These are phyloP conservation scores for Pteruthius melanotis DNA, from an alignment of 2,113 vertebrate genomes.

Conservation along the genomic window DNA sequence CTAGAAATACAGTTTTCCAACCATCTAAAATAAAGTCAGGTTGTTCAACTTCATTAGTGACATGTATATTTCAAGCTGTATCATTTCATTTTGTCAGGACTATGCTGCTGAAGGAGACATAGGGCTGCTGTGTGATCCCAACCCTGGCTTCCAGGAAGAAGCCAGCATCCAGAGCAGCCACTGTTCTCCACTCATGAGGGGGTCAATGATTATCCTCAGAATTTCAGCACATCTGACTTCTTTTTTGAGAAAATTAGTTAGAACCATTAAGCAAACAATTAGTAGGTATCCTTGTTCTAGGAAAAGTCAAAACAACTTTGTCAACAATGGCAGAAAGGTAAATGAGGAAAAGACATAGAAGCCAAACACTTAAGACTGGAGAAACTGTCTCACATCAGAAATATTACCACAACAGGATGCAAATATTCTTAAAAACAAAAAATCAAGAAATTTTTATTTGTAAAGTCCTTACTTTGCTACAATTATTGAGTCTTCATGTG, in stretches of 20 bases:
- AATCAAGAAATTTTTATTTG: background rate
- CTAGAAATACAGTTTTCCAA: background rate
- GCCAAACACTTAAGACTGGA: background rate
- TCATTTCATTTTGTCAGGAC: background rate
- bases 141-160: background rate
- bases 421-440: background rate
- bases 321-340: background rate
- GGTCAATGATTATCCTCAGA: background rate
- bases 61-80: background rate
- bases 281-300: background rate
- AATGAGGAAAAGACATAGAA: background rate
- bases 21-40: background rate
- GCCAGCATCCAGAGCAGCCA: background rate
- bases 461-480: conserved; percentile 78
- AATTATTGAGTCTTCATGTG: conserved; percentile 86
- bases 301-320: background rate
- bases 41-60: background rate
- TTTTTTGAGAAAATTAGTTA: background rate
- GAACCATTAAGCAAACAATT: background rate
- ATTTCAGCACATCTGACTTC: background rate
- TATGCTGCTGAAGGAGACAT: background rate
- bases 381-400: background rate
- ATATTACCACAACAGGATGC: background rate
- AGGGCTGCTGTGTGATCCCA: background rate
- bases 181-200: background rate